These are phyloP conservation scores for Acanthosepion esculentum DNA, from an alignment of 2,888 invertebrate species.

Conservation along the genomic window DNA sequence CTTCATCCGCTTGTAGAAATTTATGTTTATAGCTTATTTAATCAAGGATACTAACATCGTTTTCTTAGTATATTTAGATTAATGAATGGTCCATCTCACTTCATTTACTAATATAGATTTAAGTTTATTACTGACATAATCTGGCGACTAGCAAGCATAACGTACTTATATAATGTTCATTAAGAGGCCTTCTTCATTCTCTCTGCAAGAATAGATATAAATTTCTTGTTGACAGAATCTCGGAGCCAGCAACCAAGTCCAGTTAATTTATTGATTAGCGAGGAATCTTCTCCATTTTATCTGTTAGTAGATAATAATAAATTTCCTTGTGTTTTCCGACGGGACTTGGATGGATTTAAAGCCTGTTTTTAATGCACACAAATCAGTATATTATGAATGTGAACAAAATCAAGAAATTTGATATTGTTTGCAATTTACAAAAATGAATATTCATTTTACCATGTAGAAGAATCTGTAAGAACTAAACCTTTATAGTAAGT, in stretches of 20 bases:
- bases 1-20: neutral
- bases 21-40: neutral
- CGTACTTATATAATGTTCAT: neutral
- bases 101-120: neutral
- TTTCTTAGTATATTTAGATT: neutral
- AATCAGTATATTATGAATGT: no score
- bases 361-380: neutral
- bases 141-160: neutral
- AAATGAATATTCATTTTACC: no score
- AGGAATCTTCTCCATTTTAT: neutral
- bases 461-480: no score
- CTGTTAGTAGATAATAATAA: neutral
- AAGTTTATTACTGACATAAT: neutral
- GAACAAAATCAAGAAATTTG: no score
- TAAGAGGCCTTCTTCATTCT: neutral
- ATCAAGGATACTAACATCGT: neutral
- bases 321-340: neutral
- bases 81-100: neutral
- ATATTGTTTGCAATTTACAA: no score
- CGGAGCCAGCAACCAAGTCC: neutral
- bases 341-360: neutral
- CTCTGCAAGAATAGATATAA: neutral
- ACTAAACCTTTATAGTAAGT: no score
- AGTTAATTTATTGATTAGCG: neutral
- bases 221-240: conserved; percentile 18